Percentiles rank a stretch among this genome's conserved stretches.
Conservation (phyloP, 2,888 invertebrate genomes). For the Yponomeuta malinellus region DNA sequence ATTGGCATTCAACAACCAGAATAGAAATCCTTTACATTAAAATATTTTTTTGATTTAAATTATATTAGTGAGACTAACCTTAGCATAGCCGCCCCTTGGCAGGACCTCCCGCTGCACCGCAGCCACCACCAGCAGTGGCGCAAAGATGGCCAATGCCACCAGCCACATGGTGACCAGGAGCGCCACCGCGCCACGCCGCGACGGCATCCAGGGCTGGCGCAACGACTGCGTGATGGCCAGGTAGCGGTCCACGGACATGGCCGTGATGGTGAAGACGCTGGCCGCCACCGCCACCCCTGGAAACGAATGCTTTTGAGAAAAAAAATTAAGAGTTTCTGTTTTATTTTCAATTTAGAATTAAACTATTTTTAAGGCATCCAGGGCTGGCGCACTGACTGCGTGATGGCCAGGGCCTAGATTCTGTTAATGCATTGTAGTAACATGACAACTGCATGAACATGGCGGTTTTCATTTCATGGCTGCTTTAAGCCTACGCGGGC, state of each 20-base stretch:
- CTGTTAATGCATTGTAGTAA: no score
- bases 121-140: slow-evolving; percentile 77
- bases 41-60: no score
- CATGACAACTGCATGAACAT: no score
- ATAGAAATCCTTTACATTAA: no score
- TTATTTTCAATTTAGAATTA: neutral
- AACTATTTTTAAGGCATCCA: slow-evolving; percentile 69
- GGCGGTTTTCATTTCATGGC: no score
- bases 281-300: slow-evolving; percentile 86
- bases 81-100: neutral
- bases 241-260: slow-evolving; percentile 86
- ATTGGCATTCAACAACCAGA: no score
- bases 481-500: no score
- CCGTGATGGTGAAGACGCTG: slow-evolving; percentile 86
- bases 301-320: slow-evolving; percentile 22
- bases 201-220: slow-evolving; percentile 82
- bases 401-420: slow-evolving; percentile 85
- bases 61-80: neutral
- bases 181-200: slow-evolving; percentile 78
- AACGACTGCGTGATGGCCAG: slow-evolving; percentile 85
- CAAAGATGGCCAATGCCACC: slow-evolving; percentile 79
- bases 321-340: neutral
- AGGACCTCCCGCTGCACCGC: slow-evolving; percentile 52
- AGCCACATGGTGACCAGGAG: slow-evolving; percentile 81
- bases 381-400: slow-evolving; percentile 82